Percentiles rank a stretch among this genome's conserved stretches.
Conservation (phyloP, 2,888 invertebrate genomes). For the Acrobasis suavella region DNA sequence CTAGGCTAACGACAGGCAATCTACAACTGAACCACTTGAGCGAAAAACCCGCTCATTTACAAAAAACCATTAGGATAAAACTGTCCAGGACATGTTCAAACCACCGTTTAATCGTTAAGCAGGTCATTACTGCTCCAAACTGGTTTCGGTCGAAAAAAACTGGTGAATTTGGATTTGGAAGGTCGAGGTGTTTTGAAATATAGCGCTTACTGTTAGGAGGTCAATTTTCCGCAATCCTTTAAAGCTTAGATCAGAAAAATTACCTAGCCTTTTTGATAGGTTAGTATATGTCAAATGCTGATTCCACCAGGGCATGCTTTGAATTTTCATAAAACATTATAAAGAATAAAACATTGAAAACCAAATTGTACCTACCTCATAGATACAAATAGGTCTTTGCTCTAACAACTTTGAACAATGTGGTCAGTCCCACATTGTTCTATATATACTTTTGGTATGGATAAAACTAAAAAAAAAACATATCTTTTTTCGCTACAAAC, state of each 20-base stretch:
- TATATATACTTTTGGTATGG: too few relatives aligned
- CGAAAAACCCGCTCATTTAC: neutral
- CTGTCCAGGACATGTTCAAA: slow-evolving; percentile 14
- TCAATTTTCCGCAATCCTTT: too few relatives aligned
- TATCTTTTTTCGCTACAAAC: too few relatives aligned
- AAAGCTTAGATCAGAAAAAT: neutral
- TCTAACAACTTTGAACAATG: too few relatives aligned
- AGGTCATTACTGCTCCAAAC: neutral
- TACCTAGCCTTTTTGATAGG: neutral
- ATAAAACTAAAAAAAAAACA: too few relatives aligned
- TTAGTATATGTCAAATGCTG: slow-evolving; percentile 4
- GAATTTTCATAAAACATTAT: too few relatives aligned
- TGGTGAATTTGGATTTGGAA: neutral
- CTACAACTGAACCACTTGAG: neutral
- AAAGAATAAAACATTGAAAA: too few relatives aligned
- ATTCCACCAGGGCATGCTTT: neutral
- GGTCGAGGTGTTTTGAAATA: slow-evolving; percentile 6
- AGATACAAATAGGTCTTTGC: too few relatives aligned
- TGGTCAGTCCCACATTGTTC: too few relatives aligned
- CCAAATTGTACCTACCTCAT: too few relatives aligned
- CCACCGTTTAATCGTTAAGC: neutral
- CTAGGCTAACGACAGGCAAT: neutral
- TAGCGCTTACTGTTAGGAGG: neutral
- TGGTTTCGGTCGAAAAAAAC: neutral
- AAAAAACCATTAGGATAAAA: neutral